phyloP scores from a whole-genome alignment of 2,797 vertebrate genomes.

The Saxicola maurus region DNA sequence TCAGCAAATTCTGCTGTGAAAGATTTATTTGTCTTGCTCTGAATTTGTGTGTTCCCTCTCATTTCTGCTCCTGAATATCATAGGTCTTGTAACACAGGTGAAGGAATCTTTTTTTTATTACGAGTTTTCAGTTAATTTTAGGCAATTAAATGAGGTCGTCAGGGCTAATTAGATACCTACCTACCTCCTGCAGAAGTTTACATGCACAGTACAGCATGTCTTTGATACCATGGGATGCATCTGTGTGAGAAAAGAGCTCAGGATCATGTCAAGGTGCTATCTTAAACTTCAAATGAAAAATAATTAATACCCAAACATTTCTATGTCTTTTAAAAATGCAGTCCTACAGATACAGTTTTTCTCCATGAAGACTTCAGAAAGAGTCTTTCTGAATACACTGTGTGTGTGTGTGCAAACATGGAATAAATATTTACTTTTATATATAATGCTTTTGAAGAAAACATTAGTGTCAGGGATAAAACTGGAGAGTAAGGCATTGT shows the following conservation, averaged over 20 bases:
- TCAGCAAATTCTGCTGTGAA: not conserved
- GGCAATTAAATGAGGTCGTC: not conserved
- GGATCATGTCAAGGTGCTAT: not conserved
- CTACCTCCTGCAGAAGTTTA: not conserved
- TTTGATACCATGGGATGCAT: not conserved
- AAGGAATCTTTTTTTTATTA: not conserved
- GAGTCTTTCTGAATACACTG: not conserved
- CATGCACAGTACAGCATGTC: not conserved
- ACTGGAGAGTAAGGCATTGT: not conserved
- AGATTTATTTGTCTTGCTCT: not conserved
- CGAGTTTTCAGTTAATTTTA: not conserved
- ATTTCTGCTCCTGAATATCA: not conserved
- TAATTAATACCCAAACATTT: not conserved
- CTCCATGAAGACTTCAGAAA: not conserved
- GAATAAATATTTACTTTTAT: not conserved
- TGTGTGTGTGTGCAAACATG: accelerated
- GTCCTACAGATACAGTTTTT: not conserved
- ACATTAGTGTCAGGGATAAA: not conserved
- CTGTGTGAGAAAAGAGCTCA: not conserved
- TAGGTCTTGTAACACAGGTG: not conserved
- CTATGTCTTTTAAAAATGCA: not conserved
- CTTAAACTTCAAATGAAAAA: not conserved
- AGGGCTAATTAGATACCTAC: not conserved
- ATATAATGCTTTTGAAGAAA: not conserved
- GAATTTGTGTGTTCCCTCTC: not conserved